phyloP scores from a whole-genome alignment of 2,888 invertebrate genomes.

The Pachliopta kotzebuea region DNA sequence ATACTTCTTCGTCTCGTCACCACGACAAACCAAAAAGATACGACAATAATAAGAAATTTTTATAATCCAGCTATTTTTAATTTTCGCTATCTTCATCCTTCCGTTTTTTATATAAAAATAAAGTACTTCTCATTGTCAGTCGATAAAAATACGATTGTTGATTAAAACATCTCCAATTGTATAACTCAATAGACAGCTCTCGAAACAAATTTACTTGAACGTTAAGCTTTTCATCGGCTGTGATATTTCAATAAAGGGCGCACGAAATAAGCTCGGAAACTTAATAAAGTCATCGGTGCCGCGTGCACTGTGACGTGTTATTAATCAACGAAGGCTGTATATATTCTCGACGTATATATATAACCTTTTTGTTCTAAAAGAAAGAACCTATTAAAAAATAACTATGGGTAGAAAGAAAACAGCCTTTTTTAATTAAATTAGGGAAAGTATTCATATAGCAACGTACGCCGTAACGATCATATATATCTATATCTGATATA shows the following conservation, averaged over 20 bases:
- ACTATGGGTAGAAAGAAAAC: too few relatives aligned
- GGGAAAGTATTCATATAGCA: too few relatives aligned
- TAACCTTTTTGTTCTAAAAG: neutral
- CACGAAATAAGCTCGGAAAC: neutral
- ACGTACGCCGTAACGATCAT: too few relatives aligned
- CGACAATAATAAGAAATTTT: too few relatives aligned
- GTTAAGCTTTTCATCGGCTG: constrained; percentile 2
- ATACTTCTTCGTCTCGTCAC: too few relatives aligned
- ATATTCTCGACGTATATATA: neutral
- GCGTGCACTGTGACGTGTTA: constrained; percentile 1
- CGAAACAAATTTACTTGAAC: neutral
- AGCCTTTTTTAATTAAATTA: too few relatives aligned
- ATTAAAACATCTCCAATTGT: neutral
- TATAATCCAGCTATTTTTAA: too few relatives aligned
- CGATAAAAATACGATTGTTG: neutral
- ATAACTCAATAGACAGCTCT: neutral
- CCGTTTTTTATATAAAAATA: too few relatives aligned
- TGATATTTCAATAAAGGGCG: constrained; percentile 4
- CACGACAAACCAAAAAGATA: too few relatives aligned
- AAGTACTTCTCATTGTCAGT: too few relatives aligned
- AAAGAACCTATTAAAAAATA: neutral
- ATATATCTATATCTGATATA: too few relatives aligned
- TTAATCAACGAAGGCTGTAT: constrained; percentile 2
- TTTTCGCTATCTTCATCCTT: too few relatives aligned
- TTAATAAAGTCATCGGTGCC: constrained; percentile 3